Evolutionary conservation across 1,140 invertebrate species (phyloP).

Genomic region (Cyphomyrmex costatus): DNA sequence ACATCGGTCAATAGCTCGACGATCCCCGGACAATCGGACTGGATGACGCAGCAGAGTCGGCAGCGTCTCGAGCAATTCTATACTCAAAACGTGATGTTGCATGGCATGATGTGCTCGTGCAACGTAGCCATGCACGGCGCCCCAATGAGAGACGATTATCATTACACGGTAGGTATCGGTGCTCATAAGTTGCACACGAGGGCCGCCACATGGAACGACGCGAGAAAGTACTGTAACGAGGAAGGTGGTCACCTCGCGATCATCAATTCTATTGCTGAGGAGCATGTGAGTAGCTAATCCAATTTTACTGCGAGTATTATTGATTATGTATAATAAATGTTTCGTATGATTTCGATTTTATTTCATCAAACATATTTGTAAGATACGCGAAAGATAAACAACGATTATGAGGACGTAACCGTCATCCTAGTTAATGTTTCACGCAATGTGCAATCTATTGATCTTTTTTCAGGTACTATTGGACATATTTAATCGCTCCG

Average conservation of each 20-base stretch:
- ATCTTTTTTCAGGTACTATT: constrained; percentile 74
- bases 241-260: constrained; percentile 84
- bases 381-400: background rate
- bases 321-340: background rate
- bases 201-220: constrained; percentile 81
- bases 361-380: background rate
- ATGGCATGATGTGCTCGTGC: constrained; percentile 81
- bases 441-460: background rate
- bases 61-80: constrained; percentile 19
- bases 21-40: constrained; percentile 27
- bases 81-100: constrained; percentile 62
- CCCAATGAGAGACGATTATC: constrained; percentile 82
- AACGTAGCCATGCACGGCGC: constrained; percentile 69
- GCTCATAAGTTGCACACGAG: constrained; percentile 82
- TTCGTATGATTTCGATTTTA: background rate
- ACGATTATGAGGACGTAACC: background rate
- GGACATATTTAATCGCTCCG: constrained; percentile 80
- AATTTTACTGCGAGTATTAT: background rate
- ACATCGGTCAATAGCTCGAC: constrained; percentile 24
- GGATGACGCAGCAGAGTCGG: background rate
- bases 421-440: background rate
- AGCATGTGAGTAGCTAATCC: constrained; percentile 71
- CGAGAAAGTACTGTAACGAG: constrained; percentile 82
- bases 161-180: constrained; percentile 77
- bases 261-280: constrained; percentile 81